A percentile compares a stretch with the other conserved stretches of the same genome.
These are phyloP conservation scores for Oreotrochilus melanogaster DNA, from an alignment of 2,113 vertebrate genomes.

Conservation along the genomic window DNA sequence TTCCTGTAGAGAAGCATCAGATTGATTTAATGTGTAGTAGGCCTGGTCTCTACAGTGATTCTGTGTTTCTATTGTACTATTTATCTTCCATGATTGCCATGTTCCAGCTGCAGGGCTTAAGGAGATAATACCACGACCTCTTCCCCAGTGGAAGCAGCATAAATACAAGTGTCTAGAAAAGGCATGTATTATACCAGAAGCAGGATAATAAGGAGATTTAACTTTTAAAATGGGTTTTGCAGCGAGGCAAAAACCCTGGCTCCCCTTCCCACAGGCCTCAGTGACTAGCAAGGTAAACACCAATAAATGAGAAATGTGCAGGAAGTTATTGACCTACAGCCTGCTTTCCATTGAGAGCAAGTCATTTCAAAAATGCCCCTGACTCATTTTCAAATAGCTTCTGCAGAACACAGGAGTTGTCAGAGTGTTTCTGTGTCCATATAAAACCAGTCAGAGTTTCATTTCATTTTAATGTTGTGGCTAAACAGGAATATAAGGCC, in stretches of 20 bases:
- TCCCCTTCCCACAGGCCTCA: neutral
- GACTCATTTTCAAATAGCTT: neutral
- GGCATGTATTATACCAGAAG: neutral
- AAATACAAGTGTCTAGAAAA: neutral
- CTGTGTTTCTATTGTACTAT: fast-evolving
- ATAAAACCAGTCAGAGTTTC: neutral
- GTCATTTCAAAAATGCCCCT: neutral
- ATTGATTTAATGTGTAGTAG: fast-evolving
- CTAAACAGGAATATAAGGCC: neutral
- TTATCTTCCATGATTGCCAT: neutral
- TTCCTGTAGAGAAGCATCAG: neutral
- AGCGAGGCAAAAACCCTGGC: conserved; percentile 11
- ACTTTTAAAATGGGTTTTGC: neutral
- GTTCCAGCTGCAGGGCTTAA: neutral
- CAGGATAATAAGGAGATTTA: neutral
- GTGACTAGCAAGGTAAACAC: neutral
- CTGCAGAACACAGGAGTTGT: neutral
- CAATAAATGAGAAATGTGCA: neutral
- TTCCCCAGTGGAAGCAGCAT: neutral
- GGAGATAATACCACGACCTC: fast-evolving
- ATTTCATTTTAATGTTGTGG: neutral
- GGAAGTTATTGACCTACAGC: neutral
- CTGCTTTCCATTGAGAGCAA: neutral
- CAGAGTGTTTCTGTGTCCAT: neutral
- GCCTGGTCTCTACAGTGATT: neutral